Percentiles rank a stretch among this genome's conserved stretches.
These are phyloP conservation scores for Sphinx pinastri DNA, from an alignment of 2,888 invertebrate species.

Conservation along the genomic window DNA sequence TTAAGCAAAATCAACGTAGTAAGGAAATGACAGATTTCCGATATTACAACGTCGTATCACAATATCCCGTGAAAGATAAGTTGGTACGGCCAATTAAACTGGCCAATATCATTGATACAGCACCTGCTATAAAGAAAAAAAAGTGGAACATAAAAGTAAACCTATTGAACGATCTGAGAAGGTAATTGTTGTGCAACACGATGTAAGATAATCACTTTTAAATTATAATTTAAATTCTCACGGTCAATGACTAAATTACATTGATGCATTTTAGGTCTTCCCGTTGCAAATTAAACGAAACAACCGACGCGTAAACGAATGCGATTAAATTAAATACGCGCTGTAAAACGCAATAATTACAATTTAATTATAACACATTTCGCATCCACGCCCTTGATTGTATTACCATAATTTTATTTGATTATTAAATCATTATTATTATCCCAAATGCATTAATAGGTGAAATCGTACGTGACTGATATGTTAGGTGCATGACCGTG, in stretches of 20 bases:
- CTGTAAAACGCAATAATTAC: neutral
- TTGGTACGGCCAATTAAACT: neutral
- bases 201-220: neutral
- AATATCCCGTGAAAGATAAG: conserved; percentile 2
- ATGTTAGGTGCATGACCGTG: conserved; percentile 37
- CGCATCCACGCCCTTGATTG: neutral
- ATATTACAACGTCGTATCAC: conserved; percentile 5
- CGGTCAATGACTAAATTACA: conserved; percentile 5
- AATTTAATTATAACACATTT: conserved; percentile 2
- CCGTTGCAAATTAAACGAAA: neutral
- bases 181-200: neutral
- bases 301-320: neutral
- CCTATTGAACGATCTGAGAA: neutral
- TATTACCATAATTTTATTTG: conserved; percentile 3
- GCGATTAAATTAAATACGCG: neutral
- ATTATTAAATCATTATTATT: neutral
- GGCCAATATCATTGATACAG: no score
- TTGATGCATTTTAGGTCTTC: neutral
- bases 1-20: neutral
- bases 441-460: conserved; percentile 31
- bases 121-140: neutral
- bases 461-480: conserved; percentile 39
- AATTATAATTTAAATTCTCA: neutral
- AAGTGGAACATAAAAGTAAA: neutral
- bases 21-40: conserved; percentile 18